phyloP scores from a whole-genome alignment of 2,797 vertebrate genomes.

The Argya squamiceps region DNA sequence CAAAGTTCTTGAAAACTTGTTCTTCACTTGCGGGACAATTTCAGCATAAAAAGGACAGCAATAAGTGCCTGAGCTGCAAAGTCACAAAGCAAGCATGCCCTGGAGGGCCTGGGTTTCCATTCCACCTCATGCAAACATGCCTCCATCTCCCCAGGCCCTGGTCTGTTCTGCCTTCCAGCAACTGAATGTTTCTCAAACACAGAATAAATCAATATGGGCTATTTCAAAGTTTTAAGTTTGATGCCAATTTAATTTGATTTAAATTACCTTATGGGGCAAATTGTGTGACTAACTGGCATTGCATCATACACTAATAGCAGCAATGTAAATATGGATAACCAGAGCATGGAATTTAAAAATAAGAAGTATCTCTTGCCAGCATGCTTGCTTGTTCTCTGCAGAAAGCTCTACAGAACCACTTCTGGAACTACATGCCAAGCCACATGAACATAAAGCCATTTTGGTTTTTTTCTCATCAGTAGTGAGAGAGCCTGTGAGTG shows the following conservation, averaged over 20 bases:
- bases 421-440: neutral
- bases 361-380: neutral
- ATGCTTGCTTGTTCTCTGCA: conserved; percentile 6
- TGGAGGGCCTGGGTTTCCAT: neutral
- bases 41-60: neutral
- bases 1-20: neutral
- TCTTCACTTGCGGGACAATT: neutral
- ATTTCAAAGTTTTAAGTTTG: neutral
- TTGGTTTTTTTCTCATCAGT: neutral
- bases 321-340: neutral
- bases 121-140: neutral
- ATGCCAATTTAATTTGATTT: conserved; percentile 10
- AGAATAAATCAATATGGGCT: neutral
- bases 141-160: neutral
- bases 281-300: neutral
- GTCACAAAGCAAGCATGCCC: neutral
- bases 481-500: neutral
- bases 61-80: neutral
- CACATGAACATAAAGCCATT: neutral
- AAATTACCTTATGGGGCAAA: neutral
- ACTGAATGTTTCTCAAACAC: neutral
- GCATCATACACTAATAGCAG: neutral
- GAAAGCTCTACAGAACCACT: neutral
- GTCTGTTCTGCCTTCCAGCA: neutral
- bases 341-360: neutral